phyloP scores from a whole-genome alignment of 2,797 vertebrate species.

The Enteromius thamalakanensis region DNA sequence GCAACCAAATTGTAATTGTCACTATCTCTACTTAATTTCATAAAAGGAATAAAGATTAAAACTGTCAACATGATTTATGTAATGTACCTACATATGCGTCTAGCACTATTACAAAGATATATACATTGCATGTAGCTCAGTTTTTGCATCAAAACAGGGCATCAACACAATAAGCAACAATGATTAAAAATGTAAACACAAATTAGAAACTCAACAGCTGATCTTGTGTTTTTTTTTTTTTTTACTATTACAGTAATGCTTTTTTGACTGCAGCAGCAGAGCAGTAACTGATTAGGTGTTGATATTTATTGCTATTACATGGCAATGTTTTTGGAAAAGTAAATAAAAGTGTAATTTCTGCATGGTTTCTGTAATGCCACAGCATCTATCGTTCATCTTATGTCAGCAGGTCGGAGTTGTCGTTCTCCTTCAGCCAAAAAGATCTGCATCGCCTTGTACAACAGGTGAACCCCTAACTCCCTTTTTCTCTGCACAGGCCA shows the following conservation, averaged over 20 bases:
- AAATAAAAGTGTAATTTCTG: neutral
- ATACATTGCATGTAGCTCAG: neutral
- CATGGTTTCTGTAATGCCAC: neutral
- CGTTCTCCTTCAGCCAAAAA: slow-evolving; percentile 90
- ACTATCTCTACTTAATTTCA: neutral
- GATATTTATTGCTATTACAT: neutral
- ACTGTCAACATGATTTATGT: neutral
- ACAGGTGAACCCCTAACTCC: slow-evolving; percentile 82
- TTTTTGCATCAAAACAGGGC: neutral
- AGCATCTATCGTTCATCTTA: slow-evolving; percentile 60
- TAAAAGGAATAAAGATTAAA: neutral
- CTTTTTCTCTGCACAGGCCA: slow-evolving; percentile 78
- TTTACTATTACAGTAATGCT: neutral
- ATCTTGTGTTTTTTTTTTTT: too few relatives aligned
- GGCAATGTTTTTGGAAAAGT: neutral
- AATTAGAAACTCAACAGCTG: neutral
- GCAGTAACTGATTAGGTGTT: neutral
- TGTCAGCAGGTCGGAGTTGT: slow-evolving; percentile 85
- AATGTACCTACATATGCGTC: neutral
- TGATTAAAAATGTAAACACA: neutral
- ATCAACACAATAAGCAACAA: neutral
- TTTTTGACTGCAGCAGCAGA: neutral
- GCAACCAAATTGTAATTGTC: neutral
- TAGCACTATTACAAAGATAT: neutral
- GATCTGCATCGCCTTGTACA: slow-evolving; percentile 86